Base-by-base conservation (phyloP, 1,140 invertebrate species). In the Branchinecta lynchi region DNA sequence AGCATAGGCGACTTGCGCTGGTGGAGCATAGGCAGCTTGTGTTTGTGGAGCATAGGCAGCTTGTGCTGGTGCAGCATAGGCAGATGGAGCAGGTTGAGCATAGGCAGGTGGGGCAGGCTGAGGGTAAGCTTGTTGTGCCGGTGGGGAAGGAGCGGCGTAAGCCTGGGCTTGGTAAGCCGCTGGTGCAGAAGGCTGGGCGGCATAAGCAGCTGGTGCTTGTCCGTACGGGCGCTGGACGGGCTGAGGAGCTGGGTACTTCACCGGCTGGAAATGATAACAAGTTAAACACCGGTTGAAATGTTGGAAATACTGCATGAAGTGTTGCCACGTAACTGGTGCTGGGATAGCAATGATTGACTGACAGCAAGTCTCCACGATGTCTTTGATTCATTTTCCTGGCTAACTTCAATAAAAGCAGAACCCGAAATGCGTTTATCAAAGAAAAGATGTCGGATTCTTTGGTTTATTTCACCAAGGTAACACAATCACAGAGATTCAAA, bases 141-240 rank as follows among this genome's bases (percentile, higher is more conserved):
- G 17, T 44, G 70, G n/a, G 8, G 67, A 68, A 21, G 10, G n/a
- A 20, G n/a, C 3, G 17, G 17, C 17, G n/a, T n/a, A 12, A 10
- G 69, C 17, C n/a, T 51, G 10, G 3, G 17, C 15, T 44, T 10
- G n/a, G 17, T 20, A 44, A 20, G 20, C 65, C 8, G 43, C 21
- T 17, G 51, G 69, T 12, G 60, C 68, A 5, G 72, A 65, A 12
- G 70, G 51, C 51, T 65, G 68, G 44, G 69, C 45, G 43, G 66
- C 21, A 65, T 69, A 68, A 43, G 70, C 46, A 68, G 66, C 51
- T 45, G 70, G 72, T 43, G 71, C 72, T 44, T 70, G 70, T 43
- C 69, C 70, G 66, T 51, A 71, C 21, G 66, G 71, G 69, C 72
- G 72, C 8, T 73, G 67, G 45, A 69, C 43, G 8, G 71, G 32